A percentile compares a stretch with the other conserved stretches of the same genome.
Evolutionary conservation across 2,888 invertebrate genomes (phyloP).

Genomic region (Metellina segmentata): DNA sequence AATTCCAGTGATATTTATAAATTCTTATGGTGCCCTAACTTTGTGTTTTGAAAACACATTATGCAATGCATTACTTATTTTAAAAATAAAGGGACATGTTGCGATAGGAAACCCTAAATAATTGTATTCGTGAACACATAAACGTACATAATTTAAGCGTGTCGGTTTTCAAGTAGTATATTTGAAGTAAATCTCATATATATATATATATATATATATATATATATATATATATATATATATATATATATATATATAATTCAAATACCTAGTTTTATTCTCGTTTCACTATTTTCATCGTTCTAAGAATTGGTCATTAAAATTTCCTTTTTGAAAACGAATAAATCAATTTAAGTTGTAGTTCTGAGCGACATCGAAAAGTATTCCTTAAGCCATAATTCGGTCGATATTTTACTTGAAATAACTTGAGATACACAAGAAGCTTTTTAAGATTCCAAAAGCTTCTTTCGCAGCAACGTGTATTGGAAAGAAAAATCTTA

Average conservation of each 20-base stretch:
- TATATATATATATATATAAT: background rate
- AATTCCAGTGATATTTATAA: no score
- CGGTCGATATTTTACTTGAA: background rate
- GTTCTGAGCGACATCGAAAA: background rate
- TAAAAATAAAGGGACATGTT: no score
- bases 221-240: no score
- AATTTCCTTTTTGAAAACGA: background rate
- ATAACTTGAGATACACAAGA: background rate
- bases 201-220: background rate
- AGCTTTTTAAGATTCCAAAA: background rate
- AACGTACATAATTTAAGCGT: background rate
- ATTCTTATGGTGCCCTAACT: no score
- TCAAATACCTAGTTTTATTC: background rate
- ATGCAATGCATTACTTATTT: no score
- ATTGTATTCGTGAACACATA: background rate
- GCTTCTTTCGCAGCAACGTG: background rate
- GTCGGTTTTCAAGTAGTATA: no score
- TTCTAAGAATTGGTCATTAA: background rate
- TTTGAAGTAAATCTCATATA: background rate
- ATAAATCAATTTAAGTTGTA: background rate
- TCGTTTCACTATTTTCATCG: background rate
- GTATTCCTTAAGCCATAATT: background rate
- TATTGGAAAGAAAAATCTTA: background rate
- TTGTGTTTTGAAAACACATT: no score
- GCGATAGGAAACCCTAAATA: no score